Conservation (phyloP, 2,113 vertebrate species). For the Echinops telfairi region DNA sequence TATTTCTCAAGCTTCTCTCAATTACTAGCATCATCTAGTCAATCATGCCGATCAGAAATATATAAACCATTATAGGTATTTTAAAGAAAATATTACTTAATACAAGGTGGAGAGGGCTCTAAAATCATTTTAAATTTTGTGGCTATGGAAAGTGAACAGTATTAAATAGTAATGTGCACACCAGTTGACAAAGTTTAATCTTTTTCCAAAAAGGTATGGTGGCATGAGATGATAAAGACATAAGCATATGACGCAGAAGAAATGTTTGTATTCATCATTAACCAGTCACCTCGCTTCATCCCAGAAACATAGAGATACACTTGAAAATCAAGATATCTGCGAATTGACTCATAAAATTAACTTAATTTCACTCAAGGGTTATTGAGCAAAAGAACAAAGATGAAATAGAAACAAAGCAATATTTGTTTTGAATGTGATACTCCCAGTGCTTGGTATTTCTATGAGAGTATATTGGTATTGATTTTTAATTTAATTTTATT, state of each 20-base stretch:
- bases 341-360: background rate
- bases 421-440: background rate
- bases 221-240: background rate
- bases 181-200: background rate
- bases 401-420: background rate
- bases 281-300: background rate
- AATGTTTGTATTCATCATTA: conserved; percentile 6
- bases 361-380: background rate
- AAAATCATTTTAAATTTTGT: background rate
- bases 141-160: background rate
- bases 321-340: background rate
- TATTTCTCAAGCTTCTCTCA: background rate
- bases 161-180: background rate
- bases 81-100: conserved; percentile 23
- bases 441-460: background rate
- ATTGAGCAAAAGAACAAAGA: background rate
- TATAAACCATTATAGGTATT: background rate
- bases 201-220: conserved; percentile 11
- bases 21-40: background rate
- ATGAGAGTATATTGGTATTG: background rate
- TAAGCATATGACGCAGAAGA: background rate
- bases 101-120: conserved; percentile 4
- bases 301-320: background rate
- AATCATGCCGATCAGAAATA: background rate
- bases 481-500: background rate